A percentile compares a stretch with the other conserved stretches of the same genome.
These are phyloP conservation scores for Therioaphis trifolii DNA, from an alignment of 2,888 invertebrate genomes.

Conservation along the genomic window DNA sequence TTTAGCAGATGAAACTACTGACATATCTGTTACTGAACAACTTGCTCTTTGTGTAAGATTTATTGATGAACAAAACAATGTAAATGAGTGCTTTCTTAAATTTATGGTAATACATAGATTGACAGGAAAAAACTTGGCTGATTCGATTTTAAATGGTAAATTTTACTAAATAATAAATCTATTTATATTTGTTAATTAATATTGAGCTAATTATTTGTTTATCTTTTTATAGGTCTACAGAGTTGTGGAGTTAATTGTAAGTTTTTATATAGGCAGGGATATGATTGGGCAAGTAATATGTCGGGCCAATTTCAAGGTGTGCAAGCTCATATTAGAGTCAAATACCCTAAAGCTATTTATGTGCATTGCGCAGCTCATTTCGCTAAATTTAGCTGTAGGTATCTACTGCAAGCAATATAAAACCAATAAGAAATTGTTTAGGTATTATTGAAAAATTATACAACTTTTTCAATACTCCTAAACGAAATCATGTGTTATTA, in stretches of 20 bases:
- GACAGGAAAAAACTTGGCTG: constrained; percentile 22
- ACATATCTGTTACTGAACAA: constrained; percentile 13
- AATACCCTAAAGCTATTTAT: not conserved
- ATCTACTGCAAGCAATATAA: too few relatives aligned
- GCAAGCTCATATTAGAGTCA: not conserved
- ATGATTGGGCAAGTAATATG: constrained; percentile 12
- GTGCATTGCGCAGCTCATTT: not conserved
- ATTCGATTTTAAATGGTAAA: constrained; percentile 25
- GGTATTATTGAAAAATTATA: too few relatives aligned
- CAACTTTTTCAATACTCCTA: too few relatives aligned
- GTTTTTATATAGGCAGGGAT: constrained; percentile 9
- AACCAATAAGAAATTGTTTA: too few relatives aligned
- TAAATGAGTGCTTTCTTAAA: too few relatives aligned
- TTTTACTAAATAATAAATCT: constrained; percentile 14
- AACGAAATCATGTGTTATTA: too few relatives aligned
- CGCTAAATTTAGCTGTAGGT: too few relatives aligned
- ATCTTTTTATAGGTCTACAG: not conserved
- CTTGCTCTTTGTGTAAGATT: constrained; percentile 21
- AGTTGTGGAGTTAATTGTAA: constrained; percentile 8
- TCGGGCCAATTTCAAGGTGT: not conserved
- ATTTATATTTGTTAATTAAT: constrained; percentile 20
- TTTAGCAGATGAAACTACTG: constrained; percentile 11
- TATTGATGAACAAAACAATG: constrained; percentile 24
- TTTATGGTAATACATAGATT: too few relatives aligned
- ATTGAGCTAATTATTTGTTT: not conserved